Base-by-base conservation (phyloP, 2,888 invertebrate species). In the Patella ulyssiponensis region DNA sequence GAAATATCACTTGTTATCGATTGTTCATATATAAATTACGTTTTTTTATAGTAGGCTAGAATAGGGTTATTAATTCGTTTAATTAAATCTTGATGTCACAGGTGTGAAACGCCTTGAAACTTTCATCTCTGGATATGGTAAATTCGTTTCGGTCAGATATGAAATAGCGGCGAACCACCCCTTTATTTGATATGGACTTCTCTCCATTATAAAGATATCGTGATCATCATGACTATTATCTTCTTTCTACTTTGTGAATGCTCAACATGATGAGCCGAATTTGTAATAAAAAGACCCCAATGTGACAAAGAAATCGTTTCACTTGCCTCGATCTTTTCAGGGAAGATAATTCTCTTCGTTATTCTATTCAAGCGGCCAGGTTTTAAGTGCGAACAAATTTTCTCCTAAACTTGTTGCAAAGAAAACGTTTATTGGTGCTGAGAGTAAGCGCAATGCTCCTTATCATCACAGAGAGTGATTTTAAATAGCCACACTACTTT, bases 371-470 rank as follows among this genome's bases (percentile, higher is more conserved):
- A 23, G 14, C 64, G 11, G 12, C 5, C 12, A 64, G 64, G 64
- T 20, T 20, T 20, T 23, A 64, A 20, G 64, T 64, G 20, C 64
- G 64, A 64, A 64, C 64, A 64, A 64, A 64, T 64, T 64, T 64
- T 64, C 64, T 20, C 64, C 64, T 64, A 64, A 64, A 23, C 20
- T 64, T 20, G 64, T 3, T 14, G 64, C 64, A 64, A 12, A 12
- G 64, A 64, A 64, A 64, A 64, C 64, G 20, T 64, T 64, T 64
- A 64, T 64, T 64, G 23, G 64, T 64, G 64, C 23, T 64, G 14
- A 23, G 64, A 64, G 64, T 11, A 20, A 23, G 64, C 20, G 64
- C 64, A 64, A 64, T 64, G 64, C 64, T 23, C 64, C 64, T 64
- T 20, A 64, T 23, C 64, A 64, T 64, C 64, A 64, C 64, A 64